Conservation (phyloP, 2,797 vertebrate species). For the Poeciliopsis presidionis region DNA sequence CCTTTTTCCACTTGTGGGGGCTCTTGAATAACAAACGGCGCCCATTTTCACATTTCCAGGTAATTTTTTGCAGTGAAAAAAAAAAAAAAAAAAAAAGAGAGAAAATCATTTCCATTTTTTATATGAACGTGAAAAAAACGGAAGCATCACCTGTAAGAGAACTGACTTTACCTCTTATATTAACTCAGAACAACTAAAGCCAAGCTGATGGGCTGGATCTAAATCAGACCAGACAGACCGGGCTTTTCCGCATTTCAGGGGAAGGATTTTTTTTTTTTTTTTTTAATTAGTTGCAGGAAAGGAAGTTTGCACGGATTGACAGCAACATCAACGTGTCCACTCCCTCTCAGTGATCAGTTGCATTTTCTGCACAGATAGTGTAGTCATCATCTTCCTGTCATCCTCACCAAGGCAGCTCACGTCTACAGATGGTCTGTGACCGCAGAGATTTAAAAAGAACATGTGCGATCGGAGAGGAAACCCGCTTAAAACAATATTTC, state of each 20-base stretch:
- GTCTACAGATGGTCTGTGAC: neutral
- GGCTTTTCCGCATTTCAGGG: neutral
- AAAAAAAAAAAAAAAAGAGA: neutral
- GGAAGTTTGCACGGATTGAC: neutral
- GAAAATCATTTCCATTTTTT: neutral
- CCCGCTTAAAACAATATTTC: slow-evolving; percentile 13
- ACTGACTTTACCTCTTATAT: neutral
- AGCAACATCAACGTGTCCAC: neutral
- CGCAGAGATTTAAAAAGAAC: neutral
- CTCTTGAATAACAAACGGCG: no score
- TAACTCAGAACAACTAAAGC: neutral
- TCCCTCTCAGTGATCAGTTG: neutral
- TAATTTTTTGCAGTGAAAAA: no score
- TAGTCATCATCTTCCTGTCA: neutral
- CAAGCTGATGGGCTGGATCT: neutral
- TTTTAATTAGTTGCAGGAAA: neutral
- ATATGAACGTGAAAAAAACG: neutral
- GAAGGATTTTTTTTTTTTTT: neutral
- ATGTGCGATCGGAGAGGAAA: slow-evolving; percentile 32
- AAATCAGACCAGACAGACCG: neutral
- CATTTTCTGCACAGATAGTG: neutral
- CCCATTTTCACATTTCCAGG: no score
- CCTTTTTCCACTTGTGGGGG: no score
- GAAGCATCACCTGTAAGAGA: neutral
- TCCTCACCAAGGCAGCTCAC: neutral